These are phyloP conservation scores for Artibeus lituratus DNA, from an alignment of 2,797 vertebrate species.

Conservation along the genomic window DNA sequence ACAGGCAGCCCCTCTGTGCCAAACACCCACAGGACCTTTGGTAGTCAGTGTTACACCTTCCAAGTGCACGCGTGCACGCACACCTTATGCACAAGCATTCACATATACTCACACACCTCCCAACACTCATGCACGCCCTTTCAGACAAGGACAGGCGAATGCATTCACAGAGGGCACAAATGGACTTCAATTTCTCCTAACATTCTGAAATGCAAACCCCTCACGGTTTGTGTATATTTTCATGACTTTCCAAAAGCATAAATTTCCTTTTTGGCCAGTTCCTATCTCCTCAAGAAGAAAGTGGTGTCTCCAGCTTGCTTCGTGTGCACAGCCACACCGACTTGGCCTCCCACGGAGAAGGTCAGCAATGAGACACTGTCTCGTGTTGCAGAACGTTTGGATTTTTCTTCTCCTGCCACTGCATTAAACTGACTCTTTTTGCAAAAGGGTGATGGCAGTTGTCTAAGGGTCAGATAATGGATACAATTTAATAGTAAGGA, in stretches of 20 bases:
- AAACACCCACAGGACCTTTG: not conserved
- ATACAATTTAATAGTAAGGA: slow-evolving; percentile 18
- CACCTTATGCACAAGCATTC: not conserved
- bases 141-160: not conserved
- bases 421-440: not conserved
- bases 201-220: not conserved
- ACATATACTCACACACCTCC: not conserved
- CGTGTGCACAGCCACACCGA: not conserved
- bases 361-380: not conserved
- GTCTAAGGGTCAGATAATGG: not conserved
- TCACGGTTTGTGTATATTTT: not conserved
- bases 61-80: not conserved
- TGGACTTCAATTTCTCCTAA: not conserved
- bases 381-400: not conserved
- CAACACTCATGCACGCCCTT: not conserved
- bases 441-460: not conserved
- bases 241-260: slow-evolving; percentile 1
- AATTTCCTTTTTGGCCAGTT: not conserved
- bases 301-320: not conserved
- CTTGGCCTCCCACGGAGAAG: not conserved
- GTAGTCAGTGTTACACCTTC: not conserved
- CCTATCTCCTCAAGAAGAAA: slow-evolving; percentile 4
- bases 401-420: not conserved
- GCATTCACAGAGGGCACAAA: not conserved
- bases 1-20: not conserved